Conservation (phyloP, 1,140 invertebrate genomes). For the Leptoteleia sp. region DNA sequence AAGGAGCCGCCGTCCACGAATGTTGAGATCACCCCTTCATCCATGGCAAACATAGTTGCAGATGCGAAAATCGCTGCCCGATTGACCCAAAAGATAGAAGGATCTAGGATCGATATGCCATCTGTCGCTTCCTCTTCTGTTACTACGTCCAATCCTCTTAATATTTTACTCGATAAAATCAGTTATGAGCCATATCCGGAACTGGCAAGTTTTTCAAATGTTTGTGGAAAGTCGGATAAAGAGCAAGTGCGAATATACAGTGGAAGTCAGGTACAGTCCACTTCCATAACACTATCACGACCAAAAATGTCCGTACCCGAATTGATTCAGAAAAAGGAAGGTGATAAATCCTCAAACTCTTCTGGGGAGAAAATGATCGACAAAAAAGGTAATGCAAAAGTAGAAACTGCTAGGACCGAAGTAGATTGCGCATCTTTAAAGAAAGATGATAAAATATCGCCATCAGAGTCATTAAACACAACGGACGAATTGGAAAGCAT, state of each 20-base stretch:
- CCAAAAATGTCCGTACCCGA: constrained; percentile 75
- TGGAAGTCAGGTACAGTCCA: constrained; percentile 67
- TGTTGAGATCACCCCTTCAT: constrained; percentile 51
- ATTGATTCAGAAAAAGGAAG: constrained; percentile 63
- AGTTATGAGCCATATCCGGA: constrained; percentile 45
- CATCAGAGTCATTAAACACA: constrained; percentile 69
- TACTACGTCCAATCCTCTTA: constrained; percentile 38
- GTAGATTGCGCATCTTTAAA: constrained; percentile 26
- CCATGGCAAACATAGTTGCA: constrained; percentile 72
- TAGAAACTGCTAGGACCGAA: constrained; percentile 13
- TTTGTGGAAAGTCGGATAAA: constrained; percentile 1
- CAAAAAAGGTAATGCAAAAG: constrained; percentile 17
- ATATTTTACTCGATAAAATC: constrained; percentile 51
- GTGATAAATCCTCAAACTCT: constrained; percentile 23
- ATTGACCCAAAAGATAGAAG: constrained; percentile 70
- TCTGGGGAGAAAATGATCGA: constrained; percentile 33
- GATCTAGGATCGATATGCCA: constrained; percentile 25
- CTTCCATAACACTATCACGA: constrained; percentile 71
- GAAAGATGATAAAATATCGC: constrained; percentile 44
- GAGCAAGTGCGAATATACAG: constrained; percentile 27
- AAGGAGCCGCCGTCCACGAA: constrained; percentile 25
- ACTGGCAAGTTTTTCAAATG: constrained; percentile 44
- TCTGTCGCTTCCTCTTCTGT: background rate
- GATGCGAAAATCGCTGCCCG: constrained; percentile 76
- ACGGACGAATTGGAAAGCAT: constrained; percentile 79